Percentiles rank a stretch among this genome's conserved stretches.
These are phyloP conservation scores for Acanthisitta chloris DNA, from an alignment of 2,113 vertebrate species.

Conservation along the genomic window DNA sequence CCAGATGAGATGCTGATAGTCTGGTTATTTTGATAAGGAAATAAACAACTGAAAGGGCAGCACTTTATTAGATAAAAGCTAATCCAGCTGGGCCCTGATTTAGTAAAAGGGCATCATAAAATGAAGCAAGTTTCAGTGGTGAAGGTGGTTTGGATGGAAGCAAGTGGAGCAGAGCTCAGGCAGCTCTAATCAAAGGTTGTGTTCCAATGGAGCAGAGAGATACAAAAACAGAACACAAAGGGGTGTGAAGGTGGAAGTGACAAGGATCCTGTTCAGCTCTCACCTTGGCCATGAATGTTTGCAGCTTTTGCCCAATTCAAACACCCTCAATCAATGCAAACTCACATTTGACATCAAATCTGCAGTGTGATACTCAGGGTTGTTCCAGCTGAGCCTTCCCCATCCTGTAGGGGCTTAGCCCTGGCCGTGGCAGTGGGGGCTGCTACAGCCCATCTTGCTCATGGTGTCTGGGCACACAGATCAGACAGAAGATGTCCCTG, in stretches of 20 bases:
- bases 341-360: accelerated
- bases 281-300: too few species aligned
- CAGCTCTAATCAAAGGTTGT: neutral
- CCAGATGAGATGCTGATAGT: neutral
- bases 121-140: neutral
- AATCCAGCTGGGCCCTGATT: neutral
- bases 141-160: neutral
- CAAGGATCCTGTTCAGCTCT: neutral
- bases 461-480: accelerated
- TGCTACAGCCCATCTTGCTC: accelerated
- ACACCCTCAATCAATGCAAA: accelerated
- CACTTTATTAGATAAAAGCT: neutral
- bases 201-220: accelerated
- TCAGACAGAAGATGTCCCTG: too few species aligned
- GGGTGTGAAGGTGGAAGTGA: accelerated
- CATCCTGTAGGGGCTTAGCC: neutral
- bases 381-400: neutral
- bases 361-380: accelerated
- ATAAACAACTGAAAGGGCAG: neutral
- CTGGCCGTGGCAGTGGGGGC: too few species aligned
- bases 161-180: accelerated
- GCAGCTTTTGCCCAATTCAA: accelerated
- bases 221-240: accelerated
- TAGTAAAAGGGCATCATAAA: neutral
- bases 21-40: neutral